These are phyloP conservation scores for Panagrolaimus sp. DNA, from an alignment of 1,140 invertebrate genomes.

Conservation along the genomic window DNA sequence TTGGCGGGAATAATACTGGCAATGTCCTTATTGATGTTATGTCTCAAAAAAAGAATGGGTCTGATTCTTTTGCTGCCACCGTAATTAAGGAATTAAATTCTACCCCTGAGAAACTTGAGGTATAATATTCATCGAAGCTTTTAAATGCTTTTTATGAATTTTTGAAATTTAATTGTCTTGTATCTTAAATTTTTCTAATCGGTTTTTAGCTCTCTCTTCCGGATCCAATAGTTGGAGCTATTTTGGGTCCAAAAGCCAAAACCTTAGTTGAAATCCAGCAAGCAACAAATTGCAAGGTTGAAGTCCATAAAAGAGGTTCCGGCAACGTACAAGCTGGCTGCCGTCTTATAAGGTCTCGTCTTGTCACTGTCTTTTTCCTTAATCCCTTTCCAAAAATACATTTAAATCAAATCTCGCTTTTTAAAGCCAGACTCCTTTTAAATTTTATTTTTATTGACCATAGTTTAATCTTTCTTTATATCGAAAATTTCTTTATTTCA, in stretches of 20 bases:
- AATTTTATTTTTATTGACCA: not conserved
- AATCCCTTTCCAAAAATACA: not conserved
- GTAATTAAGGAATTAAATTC: constrained; percentile 42
- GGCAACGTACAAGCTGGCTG: constrained; percentile 91
- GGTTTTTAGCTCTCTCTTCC: constrained; percentile 66
- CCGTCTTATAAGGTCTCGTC: constrained; percentile 75
- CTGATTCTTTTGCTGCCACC: constrained; percentile 33
- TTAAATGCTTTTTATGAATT: too few relatives aligned
- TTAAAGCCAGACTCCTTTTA: not conserved
- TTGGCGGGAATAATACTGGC: constrained; percentile 37
- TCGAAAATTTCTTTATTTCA: constrained; percentile 33
- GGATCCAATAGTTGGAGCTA: constrained; percentile 85
- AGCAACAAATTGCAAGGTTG: constrained; percentile 88
- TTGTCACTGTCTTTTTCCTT: constrained; percentile 4
- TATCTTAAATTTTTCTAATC: too few relatives aligned
- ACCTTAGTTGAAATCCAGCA: constrained; percentile 93
- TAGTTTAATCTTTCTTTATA: not conserved
- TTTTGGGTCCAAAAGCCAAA: constrained; percentile 87
- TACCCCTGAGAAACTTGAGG: constrained; percentile 30
- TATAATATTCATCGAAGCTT: too few relatives aligned
- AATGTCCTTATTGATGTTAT: constrained; percentile 51
- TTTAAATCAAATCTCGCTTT: not conserved
- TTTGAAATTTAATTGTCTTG: too few relatives aligned
- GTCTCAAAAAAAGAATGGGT: constrained; percentile 42
- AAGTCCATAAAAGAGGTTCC: constrained; percentile 95